Evolutionary conservation across 2,888 invertebrate genomes (phyloP).

Genomic region (Pristionchus maxplancki): DNA sequence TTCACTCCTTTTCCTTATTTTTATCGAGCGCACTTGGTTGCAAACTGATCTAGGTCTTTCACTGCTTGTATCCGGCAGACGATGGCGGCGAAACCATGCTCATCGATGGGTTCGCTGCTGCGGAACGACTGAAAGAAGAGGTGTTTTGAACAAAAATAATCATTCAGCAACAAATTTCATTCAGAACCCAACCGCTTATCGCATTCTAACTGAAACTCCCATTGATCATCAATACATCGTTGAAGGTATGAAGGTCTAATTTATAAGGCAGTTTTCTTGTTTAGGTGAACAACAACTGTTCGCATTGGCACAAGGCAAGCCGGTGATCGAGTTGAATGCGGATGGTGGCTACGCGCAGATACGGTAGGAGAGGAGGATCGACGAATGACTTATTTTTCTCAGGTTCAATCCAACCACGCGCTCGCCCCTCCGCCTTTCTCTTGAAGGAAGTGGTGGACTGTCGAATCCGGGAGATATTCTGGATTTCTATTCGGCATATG

Average conservation of each 20-base stretch:
- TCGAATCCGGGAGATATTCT: background rate
- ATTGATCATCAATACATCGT: slow-evolving; percentile 65
- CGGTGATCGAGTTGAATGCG: slow-evolving; percentile 60
- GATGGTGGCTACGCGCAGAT: slow-evolving; percentile 58
- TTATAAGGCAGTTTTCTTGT: background rate
- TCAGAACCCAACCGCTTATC: slow-evolving; percentile 82
- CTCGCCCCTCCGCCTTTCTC: slow-evolving; percentile 82
- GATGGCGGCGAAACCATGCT: slow-evolving; percentile 86
- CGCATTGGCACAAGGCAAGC: slow-evolving; percentile 49
- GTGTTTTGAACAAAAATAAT: background rate
- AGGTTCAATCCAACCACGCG: slow-evolving; percentile 87
- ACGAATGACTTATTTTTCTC: too few species aligned
- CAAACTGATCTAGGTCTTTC: slow-evolving; percentile 81
- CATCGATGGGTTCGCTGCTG: slow-evolving; percentile 86
- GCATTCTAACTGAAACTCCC: slow-evolving; percentile 79
- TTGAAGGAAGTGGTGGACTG: background rate
- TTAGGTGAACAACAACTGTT: too few species aligned
- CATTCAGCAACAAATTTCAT: background rate
- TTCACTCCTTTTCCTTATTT: too few species aligned
- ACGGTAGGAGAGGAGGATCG: too few species aligned
- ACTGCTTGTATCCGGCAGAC: slow-evolving; percentile 82
- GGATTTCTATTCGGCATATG: slow-evolving; percentile 16
- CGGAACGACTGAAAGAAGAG: slow-evolving; percentile 78
- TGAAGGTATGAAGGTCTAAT: too few species aligned
- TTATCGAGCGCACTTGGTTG: too few species aligned